These are phyloP conservation scores for Notodromas monacha DNA, from an alignment of 2,888 invertebrate genomes.

Conservation along the genomic window DNA sequence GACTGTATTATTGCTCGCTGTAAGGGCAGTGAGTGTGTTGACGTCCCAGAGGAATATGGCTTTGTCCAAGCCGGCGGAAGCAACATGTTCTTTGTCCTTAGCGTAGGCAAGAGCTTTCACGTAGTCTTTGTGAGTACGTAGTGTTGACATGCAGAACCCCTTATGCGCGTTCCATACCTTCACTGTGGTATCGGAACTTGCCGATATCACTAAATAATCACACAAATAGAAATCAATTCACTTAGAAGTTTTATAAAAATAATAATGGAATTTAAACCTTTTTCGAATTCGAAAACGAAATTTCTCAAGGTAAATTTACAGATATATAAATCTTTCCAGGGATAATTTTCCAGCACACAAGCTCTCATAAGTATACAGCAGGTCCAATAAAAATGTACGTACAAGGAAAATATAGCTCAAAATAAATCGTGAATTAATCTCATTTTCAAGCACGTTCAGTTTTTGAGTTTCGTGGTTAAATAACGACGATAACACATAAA, in stretches of 20 bases:
- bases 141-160: slow-evolving; percentile 94
- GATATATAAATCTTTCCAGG: background rate
- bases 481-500: background rate
- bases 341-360: background rate
- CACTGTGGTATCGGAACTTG: slow-evolving; percentile 93
- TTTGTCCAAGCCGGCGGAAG: slow-evolving; percentile 82
- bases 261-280: background rate
- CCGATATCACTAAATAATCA: slow-evolving; percentile 82
- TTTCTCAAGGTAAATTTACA: background rate
- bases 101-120: slow-evolving; percentile 92
- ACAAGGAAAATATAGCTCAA: too few relatives aligned
- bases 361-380: too few relatives aligned
- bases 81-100: slow-evolving; percentile 55
- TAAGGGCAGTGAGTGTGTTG: slow-evolving; percentile 77
- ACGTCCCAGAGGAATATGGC: slow-evolving; percentile 97
- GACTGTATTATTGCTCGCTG: slow-evolving; percentile 91
- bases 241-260: slow-evolving; percentile 10
- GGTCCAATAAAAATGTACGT: too few relatives aligned
- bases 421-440: background rate
- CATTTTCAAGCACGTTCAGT: too few relatives aligned
- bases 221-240: slow-evolving; percentile 10
- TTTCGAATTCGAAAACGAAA: background rate
- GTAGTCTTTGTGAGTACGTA: slow-evolving; percentile 91
- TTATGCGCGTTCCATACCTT: slow-evolving; percentile 99
- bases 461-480: background rate